Conservation (phyloP, 2,888 invertebrate species). For the Acleris holmiana region DNA sequence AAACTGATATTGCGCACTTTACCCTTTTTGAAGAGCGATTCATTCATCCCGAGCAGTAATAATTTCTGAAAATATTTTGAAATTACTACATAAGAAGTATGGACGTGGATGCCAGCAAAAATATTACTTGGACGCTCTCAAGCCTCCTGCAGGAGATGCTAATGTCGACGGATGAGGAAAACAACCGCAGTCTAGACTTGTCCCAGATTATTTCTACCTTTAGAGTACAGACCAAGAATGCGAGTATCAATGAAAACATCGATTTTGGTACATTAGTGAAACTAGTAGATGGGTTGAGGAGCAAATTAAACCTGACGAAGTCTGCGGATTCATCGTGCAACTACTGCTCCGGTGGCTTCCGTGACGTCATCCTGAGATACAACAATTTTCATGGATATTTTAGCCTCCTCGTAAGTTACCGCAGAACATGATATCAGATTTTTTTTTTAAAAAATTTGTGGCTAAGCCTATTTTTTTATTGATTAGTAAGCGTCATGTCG, state of each 20-base stretch:
- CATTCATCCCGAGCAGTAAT: not conserved
- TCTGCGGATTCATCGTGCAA: conserved; percentile 62
- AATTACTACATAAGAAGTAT: conserved; percentile 48
- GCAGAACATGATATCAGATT: not conserved
- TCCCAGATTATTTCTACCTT: conserved; percentile 66
- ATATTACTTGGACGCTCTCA: conserved; percentile 71
- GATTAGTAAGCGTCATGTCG: no score
- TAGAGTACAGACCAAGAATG: conserved; percentile 62
- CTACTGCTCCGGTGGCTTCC: conserved; percentile 85
- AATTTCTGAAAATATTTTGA: not conserved
- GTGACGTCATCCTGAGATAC: conserved; percentile 86
- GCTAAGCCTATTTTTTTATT: no score
- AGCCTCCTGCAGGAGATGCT: conserved; percentile 74
- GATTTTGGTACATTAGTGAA: conserved; percentile 73
- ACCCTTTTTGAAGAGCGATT: not conserved
- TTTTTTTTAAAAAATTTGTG: no score
- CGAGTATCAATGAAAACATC: conserved; percentile 58
- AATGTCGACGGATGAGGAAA: conserved; percentile 62
- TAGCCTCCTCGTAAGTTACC: conserved; percentile 88
- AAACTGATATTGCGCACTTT: not conserved
- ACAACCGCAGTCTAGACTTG: conserved; percentile 64
- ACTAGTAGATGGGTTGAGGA: conserved; percentile 68
- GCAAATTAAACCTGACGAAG: conserved; percentile 66
- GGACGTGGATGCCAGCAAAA: conserved; percentile 59
- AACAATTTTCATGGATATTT: conserved; percentile 92